Evolutionary conservation across 1,140 invertebrate species (phyloP).

Genomic region (Cyrtorhinus lividipennis): DNA sequence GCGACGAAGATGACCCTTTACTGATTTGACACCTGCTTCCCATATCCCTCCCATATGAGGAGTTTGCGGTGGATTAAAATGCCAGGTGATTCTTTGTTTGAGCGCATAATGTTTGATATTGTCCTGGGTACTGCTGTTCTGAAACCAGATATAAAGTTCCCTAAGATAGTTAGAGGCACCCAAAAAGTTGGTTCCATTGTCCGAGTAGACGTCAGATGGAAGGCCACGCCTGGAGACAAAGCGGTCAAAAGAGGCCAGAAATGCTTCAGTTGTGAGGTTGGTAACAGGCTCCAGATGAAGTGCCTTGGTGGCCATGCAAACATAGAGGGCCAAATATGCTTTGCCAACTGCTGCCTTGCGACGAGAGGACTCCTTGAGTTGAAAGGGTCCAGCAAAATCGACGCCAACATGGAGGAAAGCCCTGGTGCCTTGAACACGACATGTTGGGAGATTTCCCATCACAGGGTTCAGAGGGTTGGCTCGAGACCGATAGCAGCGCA

Average conservation of each 20-base stretch:
- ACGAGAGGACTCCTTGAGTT: no score
- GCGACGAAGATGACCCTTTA: constrained; percentile 27
- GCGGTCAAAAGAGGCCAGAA: constrained; percentile 29
- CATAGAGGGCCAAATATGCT: no score
- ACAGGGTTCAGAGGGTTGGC: no score
- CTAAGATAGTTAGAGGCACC: constrained; percentile 21
- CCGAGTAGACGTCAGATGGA: constrained; percentile 27
- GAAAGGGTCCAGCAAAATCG: no score
- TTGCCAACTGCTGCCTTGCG: no score
- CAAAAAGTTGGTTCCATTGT: constrained; percentile 32
- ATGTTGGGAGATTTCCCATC: no score
- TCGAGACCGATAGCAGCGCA: no score
- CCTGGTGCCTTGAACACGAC: no score
- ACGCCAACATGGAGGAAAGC: no score
- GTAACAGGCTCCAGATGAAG: no score
- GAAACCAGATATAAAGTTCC: background rate
- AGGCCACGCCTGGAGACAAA: constrained; percentile 31
- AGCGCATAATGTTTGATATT: background rate
- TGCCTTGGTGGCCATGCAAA: no score
- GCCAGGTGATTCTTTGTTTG: background rate
- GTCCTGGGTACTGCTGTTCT: background rate
- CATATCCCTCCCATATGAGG: constrained; percentile 18
- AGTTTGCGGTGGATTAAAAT: constrained; percentile 12
- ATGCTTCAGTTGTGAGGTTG: constrained; percentile 30
- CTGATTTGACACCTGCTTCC: constrained; percentile 24